Percentiles rank a stretch among this genome's conserved stretches.
Conservation (phyloP, 2,888 invertebrate species). For the Lobophora halterata region DNA sequence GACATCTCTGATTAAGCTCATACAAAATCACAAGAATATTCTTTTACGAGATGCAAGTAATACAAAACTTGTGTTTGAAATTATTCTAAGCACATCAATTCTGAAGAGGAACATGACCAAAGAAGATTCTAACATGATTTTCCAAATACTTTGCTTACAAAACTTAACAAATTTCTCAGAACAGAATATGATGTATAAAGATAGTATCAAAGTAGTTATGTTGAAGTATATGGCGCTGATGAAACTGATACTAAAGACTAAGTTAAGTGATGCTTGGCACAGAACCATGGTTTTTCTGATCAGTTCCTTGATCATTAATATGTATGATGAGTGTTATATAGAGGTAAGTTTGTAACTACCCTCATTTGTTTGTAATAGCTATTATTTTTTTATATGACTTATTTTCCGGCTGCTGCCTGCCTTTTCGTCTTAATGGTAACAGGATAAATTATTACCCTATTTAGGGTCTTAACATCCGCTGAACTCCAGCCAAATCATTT, state of each 20-base stretch:
- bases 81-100: constrained; percentile 42
- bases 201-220: constrained; percentile 39
- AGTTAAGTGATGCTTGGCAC: constrained; percentile 46
- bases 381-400: constrained; percentile 58
- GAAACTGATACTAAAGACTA: constrained; percentile 41
- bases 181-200: constrained; percentile 36
- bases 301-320: constrained; percentile 43
- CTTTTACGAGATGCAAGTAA: constrained; percentile 38
- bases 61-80: constrained; percentile 42
- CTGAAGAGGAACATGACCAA: constrained; percentile 36
- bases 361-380: not conserved
- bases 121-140: constrained; percentile 39
- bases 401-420: too few relatives aligned
- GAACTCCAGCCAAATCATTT: too few relatives aligned
- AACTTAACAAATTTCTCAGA: constrained; percentile 38
- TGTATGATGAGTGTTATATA: constrained; percentile 33
- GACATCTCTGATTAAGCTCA: constrained; percentile 43
- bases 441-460: too few relatives aligned
- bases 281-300: constrained; percentile 39
- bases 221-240: constrained; percentile 49
- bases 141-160: constrained; percentile 54
- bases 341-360: constrained; percentile 41
- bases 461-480: too few relatives aligned
- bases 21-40: constrained; percentile 39
- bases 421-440: too few relatives aligned